Evolutionary conservation across 2,888 invertebrate genomes (phyloP).

Genomic region (Chironomus riparius): DNA sequence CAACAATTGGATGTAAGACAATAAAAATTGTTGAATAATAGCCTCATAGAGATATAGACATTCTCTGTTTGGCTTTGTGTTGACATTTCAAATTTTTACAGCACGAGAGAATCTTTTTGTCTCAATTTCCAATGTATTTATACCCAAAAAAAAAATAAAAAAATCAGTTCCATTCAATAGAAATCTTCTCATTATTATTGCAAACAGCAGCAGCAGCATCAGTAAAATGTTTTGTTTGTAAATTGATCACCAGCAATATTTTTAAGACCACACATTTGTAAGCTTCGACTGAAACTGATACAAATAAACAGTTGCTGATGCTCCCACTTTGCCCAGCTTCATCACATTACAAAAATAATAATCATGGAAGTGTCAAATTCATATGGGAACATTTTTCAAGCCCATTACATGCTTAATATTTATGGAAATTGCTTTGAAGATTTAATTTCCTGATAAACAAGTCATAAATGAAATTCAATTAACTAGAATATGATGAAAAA

Average conservation of each 20-base stretch:
- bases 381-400: too few species aligned
- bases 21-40: not conserved
- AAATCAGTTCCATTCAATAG: too few species aligned
- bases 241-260: slow-evolving; percentile 2
- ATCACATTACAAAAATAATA: slow-evolving; percentile 3
- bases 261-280: slow-evolving; percentile 10
- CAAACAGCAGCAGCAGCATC: not conserved
- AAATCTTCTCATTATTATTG: not conserved
- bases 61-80: not conserved
- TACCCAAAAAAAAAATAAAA: too few species aligned
- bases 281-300: not conserved
- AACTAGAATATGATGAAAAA: too few species aligned
- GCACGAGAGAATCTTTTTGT: not conserved
- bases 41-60: not conserved
- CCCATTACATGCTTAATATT: too few species aligned
- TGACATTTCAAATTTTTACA: not conserved
- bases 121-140: too few species aligned
- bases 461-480: too few species aligned
- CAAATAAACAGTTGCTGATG: not conserved
- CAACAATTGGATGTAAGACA: not conserved
- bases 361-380: not conserved
- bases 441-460: too few species aligned
- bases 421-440: too few species aligned
- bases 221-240: slow-evolving; percentile 11
- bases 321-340: not conserved